phyloP scores from a whole-genome alignment of 2,797 vertebrate species.

The Galago senegalensis region DNA sequence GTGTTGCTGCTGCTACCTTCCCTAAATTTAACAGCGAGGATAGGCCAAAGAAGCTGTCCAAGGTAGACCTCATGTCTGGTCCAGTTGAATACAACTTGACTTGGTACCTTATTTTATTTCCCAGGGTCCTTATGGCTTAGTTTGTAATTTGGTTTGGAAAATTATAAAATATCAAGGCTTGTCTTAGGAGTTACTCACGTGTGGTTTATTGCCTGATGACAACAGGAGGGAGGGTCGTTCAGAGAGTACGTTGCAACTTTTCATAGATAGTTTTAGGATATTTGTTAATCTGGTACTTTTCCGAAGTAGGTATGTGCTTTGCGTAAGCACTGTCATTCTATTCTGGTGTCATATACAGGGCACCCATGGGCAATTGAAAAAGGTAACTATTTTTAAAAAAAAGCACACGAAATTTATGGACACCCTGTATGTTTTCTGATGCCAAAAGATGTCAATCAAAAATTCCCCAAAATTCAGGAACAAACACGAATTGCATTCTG shows the following conservation, averaged over 20 bases:
- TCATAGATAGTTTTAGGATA: not conserved
- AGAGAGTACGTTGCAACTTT: not conserved
- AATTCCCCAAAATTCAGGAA: constrained; percentile 29
- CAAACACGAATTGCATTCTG: constrained; percentile 4
- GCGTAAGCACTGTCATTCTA: not conserved
- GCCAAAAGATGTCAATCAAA: not conserved
- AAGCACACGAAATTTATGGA: too few species aligned
- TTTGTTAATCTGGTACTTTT: not conserved
- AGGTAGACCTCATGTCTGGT: not conserved
- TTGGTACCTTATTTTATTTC: not conserved
- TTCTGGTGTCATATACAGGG: not conserved
- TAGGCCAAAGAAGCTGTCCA: not conserved
- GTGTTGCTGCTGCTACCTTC: not conserved
- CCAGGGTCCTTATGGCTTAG: not conserved
- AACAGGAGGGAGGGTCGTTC: not conserved
- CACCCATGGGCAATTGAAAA: too few species aligned
- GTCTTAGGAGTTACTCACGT: not conserved
- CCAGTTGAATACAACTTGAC: not conserved
- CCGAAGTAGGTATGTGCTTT: not conserved
- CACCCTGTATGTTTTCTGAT: not conserved
- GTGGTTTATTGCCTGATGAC: not conserved
- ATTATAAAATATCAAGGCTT: constrained; percentile 11
- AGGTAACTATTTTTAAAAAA: too few species aligned
- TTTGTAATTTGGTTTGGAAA: not conserved
- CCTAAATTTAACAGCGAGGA: constrained; percentile 9